These are phyloP conservation scores for Uloborus plumipes DNA, from an alignment of 2,888 invertebrate species.

Conservation along the genomic window DNA sequence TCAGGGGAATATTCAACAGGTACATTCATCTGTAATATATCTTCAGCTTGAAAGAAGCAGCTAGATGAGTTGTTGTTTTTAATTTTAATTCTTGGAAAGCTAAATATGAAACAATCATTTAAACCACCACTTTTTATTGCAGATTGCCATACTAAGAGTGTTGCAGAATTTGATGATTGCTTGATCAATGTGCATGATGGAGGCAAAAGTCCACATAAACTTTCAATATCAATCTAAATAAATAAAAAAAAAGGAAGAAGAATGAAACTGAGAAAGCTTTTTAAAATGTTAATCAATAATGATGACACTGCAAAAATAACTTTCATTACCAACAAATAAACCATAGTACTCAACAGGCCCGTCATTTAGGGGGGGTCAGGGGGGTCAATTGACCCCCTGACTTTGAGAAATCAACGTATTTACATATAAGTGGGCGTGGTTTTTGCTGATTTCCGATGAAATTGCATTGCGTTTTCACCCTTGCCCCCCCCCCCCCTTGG, in stretches of 20 bases:
- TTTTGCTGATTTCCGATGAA: too few relatives aligned
- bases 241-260: not conserved
- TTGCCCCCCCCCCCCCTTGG: too few relatives aligned
- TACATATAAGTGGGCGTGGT: too few relatives aligned
- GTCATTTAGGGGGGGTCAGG: too few relatives aligned
- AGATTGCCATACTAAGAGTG: conserved; percentile 34
- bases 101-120: conserved; percentile 24
- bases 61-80: conserved; percentile 38
- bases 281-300: not conserved
- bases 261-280: not conserved
- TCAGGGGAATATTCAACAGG: conserved; percentile 10
- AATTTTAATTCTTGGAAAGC: conserved; percentile 38
- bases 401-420: too few relatives aligned
- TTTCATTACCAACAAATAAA: too few relatives aligned
- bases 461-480: too few relatives aligned
- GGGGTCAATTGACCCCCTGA: too few relatives aligned
- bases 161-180: conserved; percentile 6
- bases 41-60: conserved; percentile 15
- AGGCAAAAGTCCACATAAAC: conserved; percentile 42
- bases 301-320: too few relatives aligned
- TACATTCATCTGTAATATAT: conserved; percentile 2
- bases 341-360: too few relatives aligned
- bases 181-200: conserved; percentile 27
- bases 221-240: conserved; percentile 48
- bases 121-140: conserved; percentile 30